phyloP scores from a whole-genome alignment of 2,113 vertebrate genomes.

The Lepus americanus region DNA sequence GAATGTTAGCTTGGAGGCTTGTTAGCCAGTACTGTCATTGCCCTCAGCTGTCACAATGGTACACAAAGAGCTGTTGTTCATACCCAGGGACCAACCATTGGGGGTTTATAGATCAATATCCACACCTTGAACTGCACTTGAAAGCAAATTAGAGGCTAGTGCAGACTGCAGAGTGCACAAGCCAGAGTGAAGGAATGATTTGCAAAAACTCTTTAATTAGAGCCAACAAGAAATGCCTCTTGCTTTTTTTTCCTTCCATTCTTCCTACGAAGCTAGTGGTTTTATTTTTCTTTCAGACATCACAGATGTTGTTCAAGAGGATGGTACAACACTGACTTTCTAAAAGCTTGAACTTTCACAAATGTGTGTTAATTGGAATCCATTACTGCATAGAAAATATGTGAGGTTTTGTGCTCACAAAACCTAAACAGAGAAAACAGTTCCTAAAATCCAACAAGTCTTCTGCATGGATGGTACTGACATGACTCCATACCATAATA shows the following conservation, averaged over 20 bases:
- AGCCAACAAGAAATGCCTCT: conserved; percentile 50
- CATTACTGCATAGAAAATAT: not conserved
- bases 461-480: not conserved
- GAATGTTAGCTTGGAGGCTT: conserved; percentile 42
- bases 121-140: conserved; percentile 80
- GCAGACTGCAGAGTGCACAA: not conserved
- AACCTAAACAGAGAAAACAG: conserved; percentile 40
- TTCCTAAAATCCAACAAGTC: conserved; percentile 29
- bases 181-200: conserved; percentile 58
- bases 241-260: not conserved
- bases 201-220: conserved; percentile 66
- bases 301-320: not conserved
- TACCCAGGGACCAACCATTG: conserved; percentile 69
- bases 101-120: conserved; percentile 77
- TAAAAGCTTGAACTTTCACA: conserved; percentile 47
- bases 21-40: conserved; percentile 68
- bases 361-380: not conserved
- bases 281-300: conserved; percentile 57
- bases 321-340: not conserved
- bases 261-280: conserved; percentile 31
- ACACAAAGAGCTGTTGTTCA: conserved; percentile 71
- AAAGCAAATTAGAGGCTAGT: conserved; percentile 78
- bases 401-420: not conserved
- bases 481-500: not conserved
- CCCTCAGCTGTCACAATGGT: conserved; percentile 77